Evolutionary conservation across 2,113 vertebrate genomes (phyloP), one percentile per base, ranked within the genome.

Genomic region (Phalacrocorax carbo): DNA sequence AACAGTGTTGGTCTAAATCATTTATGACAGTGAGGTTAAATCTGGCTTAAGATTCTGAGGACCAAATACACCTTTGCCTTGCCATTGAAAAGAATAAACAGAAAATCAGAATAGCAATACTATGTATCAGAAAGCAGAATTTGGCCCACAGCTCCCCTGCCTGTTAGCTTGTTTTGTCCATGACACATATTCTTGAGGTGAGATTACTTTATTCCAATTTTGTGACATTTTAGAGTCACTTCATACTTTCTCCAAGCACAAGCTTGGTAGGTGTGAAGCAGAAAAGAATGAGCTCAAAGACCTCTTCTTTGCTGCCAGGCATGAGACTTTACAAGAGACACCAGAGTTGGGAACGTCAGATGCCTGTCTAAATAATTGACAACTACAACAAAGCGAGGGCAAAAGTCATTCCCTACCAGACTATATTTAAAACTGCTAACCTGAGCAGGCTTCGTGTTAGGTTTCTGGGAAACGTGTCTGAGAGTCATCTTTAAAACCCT

Each of bases 361-460:
- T 93, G 81, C 49, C 52, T 97, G 86, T 84, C 92, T 92, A 84
- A 90, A 88, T 92, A 93, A 86, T 4, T 93, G 95, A 94, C 94
- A 95, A 72, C 91, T 95, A 94, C 83, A 94, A 73, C 1, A 5
- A 93, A 84, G 69, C 30, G 36, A 94, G 95, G 88, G 89, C 81
- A 97, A 85, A 96, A 86, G 93, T 92, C 93, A n/a, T 80, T 86
- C 49, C 58, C 83, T 95, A 44, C 4, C 25, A 95, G 81, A 48
- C 81, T 94, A 91, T 97, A 88, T 96, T 96, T 96, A 94, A 97
- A 97, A 73, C 77, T 85, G 42, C 48, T 91, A 95, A 93, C 69
- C 52, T 79, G 52, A 86, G 54, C 65, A 75, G 49, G 25, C 36
- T 88, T 78, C 58, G 49, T 57, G 69, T 69, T 46, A 46, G 44